Evolutionary conservation across 2,797 vertebrate species (phyloP).

Genomic region (Benthosema pterotum): DNA sequence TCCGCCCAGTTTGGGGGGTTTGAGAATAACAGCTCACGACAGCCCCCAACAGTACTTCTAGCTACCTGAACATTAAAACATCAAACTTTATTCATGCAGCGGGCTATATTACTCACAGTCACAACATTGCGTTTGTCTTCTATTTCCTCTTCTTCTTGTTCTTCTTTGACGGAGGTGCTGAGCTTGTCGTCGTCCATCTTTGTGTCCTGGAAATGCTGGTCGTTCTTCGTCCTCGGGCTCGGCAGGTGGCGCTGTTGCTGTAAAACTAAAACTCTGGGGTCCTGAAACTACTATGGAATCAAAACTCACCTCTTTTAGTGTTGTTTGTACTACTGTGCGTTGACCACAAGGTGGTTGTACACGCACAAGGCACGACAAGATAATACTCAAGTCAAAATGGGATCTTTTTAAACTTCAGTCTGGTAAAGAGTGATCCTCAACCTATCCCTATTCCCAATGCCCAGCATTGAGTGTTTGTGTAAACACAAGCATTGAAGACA

Average conservation of each 20-base stretch:
- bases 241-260: background rate
- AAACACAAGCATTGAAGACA: too few relatives aligned
- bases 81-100: background rate
- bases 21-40: too few relatives aligned
- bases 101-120: too few relatives aligned
- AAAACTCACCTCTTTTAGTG: background rate
- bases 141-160: too few relatives aligned
- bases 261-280: background rate
- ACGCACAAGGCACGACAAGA: background rate
- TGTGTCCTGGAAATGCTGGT: background rate
- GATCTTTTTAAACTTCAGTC: too few relatives aligned
- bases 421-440: too few relatives aligned
- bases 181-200: background rate
- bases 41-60: too few relatives aligned
- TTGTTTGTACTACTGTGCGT: conserved; percentile 8
- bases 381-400: too few relatives aligned
- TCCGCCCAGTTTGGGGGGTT: too few relatives aligned
- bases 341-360: conserved; percentile 42
- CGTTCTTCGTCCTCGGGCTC: background rate
- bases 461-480: too few relatives aligned
- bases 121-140: too few relatives aligned
- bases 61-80: background rate
- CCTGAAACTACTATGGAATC: background rate
- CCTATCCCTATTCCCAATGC: too few relatives aligned
- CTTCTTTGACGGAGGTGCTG: background rate